Base-by-base conservation (phyloP, 64 coral and sea anemone species). In the Montipora capricornis region DNA sequence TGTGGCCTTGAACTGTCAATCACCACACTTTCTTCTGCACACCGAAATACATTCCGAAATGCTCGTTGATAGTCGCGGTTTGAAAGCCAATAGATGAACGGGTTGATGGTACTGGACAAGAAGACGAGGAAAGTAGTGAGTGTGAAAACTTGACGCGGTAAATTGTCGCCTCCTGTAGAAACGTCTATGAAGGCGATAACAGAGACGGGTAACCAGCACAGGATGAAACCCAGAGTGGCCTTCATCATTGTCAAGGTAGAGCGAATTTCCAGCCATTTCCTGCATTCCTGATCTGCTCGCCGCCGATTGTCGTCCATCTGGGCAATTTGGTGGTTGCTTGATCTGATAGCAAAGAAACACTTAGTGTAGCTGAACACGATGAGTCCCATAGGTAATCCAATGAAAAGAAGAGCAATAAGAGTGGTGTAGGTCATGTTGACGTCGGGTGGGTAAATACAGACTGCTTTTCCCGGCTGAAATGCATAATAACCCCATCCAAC, bases 401-500 rank as follows among this genome's bases (percentile, higher is more conserved):
- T 95, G 66, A 95, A 95, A 15, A 95, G 88, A 5, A 83, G 47
- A 52, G 90, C 75, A 0, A 95, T 88, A 15, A 95, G 52, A 3
- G 82, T 44, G 6, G 93, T 95, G 71, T 95, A 95, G 29, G 68
- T 68, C 57, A 85, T 67, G 73, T 95, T 90, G 20, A 95, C 93
- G 60, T 85, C 84, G 67, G 90, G 90, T 0, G 93, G 93, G 16
- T 95, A 95, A 6, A 95, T 90, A 68, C 93, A 95, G 22, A 95
- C 79, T 10, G 81, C 88, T 85, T 95, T 95, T 19, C 93, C 93
- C 17, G 87, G 44, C 14, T 90, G 52, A 10, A 95, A 95, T 3
- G 93, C 87, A n/a, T 95, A 95, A 75, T 95, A 77, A 26, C 93
- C 93, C 93, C 93, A 95, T 7, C 93, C 93, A 4, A 55, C 58